A percentile compares a stretch with the other conserved stretches of the same genome.
Conservation (phyloP, 2,797 vertebrate species). For the Micropoecilia bifurca region DNA sequence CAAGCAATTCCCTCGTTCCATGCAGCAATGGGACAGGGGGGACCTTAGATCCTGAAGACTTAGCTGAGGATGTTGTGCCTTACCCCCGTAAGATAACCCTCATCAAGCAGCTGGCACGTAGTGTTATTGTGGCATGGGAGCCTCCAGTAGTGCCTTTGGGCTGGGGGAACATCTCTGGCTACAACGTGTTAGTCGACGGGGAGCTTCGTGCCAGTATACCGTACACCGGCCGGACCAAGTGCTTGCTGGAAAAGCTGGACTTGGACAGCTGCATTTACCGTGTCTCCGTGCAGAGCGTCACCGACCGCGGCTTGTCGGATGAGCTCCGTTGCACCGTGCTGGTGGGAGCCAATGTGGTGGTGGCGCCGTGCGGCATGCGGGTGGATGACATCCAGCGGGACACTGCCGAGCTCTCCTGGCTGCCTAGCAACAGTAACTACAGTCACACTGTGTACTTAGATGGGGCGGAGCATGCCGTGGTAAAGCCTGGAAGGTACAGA, state of each 20-base stretch:
- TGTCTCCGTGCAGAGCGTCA: conserved; percentile 90
- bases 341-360: conserved; percentile 93
- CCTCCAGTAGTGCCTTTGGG: conserved; percentile 88
- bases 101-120: conserved; percentile 97
- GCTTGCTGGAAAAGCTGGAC: conserved; percentile 94
- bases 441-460: conserved; percentile 93
- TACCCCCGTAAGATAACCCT: conserved; percentile 95
- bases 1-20: conserved; percentile 70
- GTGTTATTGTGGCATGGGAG: conserved; percentile 98
- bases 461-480: conserved; percentile 88
- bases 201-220: conserved; percentile 87
- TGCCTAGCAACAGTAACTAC: conserved; percentile 98
- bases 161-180: conserved; percentile 91
- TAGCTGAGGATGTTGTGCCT: conserved; percentile 95
- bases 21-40: conserved; percentile 86
- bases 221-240: conserved; percentile 87
- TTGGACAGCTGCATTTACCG: conserved; percentile 89
- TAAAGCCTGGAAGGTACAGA: conserved; percentile 88
- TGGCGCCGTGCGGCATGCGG: conserved; percentile 91
- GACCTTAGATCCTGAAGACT: conserved; percentile 84
- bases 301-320: conserved; percentile 89
- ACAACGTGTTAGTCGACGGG: conserved; percentile 92
- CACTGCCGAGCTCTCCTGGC: conserved; percentile 94
- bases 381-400: conserved; percentile 92
- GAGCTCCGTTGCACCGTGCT: conserved; percentile 93